Base-by-base conservation (phyloP, 2,888 invertebrate species). In the Chironomus riparius region DNA sequence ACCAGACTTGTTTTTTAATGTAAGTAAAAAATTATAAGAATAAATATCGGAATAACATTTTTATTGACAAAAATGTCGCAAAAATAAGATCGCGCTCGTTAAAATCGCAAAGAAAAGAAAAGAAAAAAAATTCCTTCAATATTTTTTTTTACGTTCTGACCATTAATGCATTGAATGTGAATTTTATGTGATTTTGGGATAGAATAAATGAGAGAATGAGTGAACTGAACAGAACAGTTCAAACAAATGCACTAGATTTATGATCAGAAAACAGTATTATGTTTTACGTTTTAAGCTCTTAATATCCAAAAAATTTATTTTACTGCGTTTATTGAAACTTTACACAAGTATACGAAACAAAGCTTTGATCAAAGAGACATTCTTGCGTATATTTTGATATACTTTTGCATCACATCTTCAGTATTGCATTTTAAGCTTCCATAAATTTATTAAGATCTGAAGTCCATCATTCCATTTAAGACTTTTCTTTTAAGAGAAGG, bases 11-110 rank as follows among this genome's bases (percentile, higher is more conserved):
- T 38, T 56, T 56, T 56, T 56, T 56, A 15, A 56, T 38, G 38
- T 1, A 38, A 7, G 10, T 10, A 38, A 28, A 28, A 28, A 38
- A 38, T 10, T 1, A 10, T 28, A 38, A 10, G 18, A 56, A 18
- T 18, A 15, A 15, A 21, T 65, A 65, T 13, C 18, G 18, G 18
- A 56, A 18, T 18, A 18, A 3, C 18, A 21, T 24, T 65, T 65
- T 65, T 65, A 65, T 68, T 68, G 38, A 68, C 68, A 68, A 68
- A 65, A 28, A 68, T 68, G 68, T 68, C 21, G 68, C 38, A 21
- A 6, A 13, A 24, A 13, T 24, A 65, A 65, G 15, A 38, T 38
- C 38, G 65, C 13, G 65, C 24, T 68, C 68, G 68, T 68, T 68
- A 68, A 68, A 65, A 68, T 68, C 18, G 22, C 10, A 38, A 38